Base-by-base conservation (phyloP, 2,797 vertebrate genomes). In the Otus scops region DNA sequence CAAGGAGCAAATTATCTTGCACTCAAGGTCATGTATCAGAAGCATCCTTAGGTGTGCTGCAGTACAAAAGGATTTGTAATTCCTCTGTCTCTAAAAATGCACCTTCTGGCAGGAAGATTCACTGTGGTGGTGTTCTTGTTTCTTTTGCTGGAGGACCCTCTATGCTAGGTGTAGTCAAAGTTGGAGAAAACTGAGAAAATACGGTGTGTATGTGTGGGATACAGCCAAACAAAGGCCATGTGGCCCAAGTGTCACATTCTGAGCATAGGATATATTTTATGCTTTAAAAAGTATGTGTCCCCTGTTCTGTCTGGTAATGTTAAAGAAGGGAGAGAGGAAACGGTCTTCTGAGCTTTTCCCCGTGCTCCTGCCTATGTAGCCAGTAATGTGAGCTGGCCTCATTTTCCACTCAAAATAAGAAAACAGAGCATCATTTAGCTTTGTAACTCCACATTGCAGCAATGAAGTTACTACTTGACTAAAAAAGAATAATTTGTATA, bases 131-230 rank as follows among this genome's bases (percentile, higher is more conserved):
- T 65, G 54, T 13, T 57, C 14, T 18, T 64, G 17, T 48, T 86
- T 48, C 65, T 84, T 68, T 67, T 78, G 26, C 50, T 56, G 24
- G 61, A 56, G 30, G 15, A 18, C 11, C 23, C 24, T 23, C 13
- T 56, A 1, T 19, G 36, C 5, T 43, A 10, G 0, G 1, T 18
- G 4, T n/a, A 65, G 34, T 67, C 53, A n/a, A 39, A 89, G 34
- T 28, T n/a, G 45, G 50, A 84, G 73, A 64, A 34, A 77, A n/a
- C 48, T 1, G 4, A 32, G 71, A 69, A n/a, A 23, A 15, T 59
- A 41, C 13, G 15, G 30, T 6, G 4, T 56, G 20, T 65, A 10
- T 28, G 47, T 28, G 79, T 76, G 41, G 59, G 60, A 41, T 39
- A 36, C 34, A 43, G 48, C 53, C 69, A 67, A 47, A 76, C 13